A percentile compares a stretch with the other conserved stretches of the same genome.
These are phyloP conservation scores for Vultur gryphus DNA, from an alignment of 2,797 vertebrate genomes.

Conservation along the genomic window DNA sequence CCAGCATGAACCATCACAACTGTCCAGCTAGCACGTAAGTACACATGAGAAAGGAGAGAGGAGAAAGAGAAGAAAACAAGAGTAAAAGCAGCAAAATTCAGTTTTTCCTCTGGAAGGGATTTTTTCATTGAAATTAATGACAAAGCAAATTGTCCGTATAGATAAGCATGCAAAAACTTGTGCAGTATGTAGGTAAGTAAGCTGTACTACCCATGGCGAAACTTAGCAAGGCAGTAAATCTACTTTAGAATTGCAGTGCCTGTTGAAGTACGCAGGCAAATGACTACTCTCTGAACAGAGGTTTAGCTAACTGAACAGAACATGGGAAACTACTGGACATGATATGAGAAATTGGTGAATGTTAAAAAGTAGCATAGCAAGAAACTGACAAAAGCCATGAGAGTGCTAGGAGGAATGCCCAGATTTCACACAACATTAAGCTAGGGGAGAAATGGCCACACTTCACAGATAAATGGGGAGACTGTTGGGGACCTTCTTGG, in stretches of 20 bases:
- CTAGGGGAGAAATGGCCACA: not conserved
- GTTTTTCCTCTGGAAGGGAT: not conserved
- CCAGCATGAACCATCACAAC: not conserved
- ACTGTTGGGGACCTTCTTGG: not conserved
- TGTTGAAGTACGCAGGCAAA: not conserved
- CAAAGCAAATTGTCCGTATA: not conserved
- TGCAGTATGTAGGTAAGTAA: not conserved
- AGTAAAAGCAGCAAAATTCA: not conserved
- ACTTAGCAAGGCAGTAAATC: not conserved
- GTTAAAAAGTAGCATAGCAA: not conserved
- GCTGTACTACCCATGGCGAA: accelerated
- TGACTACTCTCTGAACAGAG: not conserved
- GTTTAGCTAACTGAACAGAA: not conserved
- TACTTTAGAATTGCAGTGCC: not conserved
- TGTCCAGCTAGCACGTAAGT: not conserved
- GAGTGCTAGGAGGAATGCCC: not conserved
- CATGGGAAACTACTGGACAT: not conserved
- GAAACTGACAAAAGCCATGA: not conserved
- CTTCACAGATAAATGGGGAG: not conserved
- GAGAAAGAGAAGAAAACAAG: not conserved
- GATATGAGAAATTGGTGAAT: not conserved
- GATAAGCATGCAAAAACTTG: not conserved
- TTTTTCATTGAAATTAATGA: not conserved
- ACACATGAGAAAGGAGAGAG: not conserved
- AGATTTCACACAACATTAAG: not conserved